Evolutionary conservation across 2,888 invertebrate species (phyloP).

Genomic region (Pelosia muscerda): DNA sequence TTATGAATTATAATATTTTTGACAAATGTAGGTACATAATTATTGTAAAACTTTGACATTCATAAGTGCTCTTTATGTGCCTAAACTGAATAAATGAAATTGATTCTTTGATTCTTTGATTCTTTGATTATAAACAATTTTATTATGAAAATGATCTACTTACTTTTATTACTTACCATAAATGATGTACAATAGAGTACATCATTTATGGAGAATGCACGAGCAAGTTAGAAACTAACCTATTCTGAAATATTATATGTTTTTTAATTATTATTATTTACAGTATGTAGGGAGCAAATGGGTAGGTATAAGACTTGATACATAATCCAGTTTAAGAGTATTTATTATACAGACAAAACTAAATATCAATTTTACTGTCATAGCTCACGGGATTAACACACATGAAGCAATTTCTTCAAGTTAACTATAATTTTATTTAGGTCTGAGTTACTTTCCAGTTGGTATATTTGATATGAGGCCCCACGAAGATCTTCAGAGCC

Average conservation of each 20-base stretch:
- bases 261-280: not conserved
- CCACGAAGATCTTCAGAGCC: no score
- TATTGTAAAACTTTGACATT: no score
- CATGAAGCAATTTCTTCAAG: no score
- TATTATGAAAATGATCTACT: slow-evolving; percentile 31
- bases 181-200: no score
- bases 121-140: slow-evolving; percentile 13
- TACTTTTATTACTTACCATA: slow-evolving; percentile 37
- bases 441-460: no score
- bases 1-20: no score
- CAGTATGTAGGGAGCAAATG: not conserved
- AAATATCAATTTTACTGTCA: not conserved
- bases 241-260: slow-evolving; percentile 2
- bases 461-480: no score
- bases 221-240: slow-evolving; percentile 31
- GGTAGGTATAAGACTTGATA: not conserved
- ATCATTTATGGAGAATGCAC: slow-evolving; percentile 37
- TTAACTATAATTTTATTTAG: no score
- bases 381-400: not conserved
- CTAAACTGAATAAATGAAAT: no score
- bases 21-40: no score
- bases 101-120: no score
- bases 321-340: not conserved
- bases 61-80: no score
- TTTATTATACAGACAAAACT: not conserved